These are phyloP conservation scores for Scotopteryx bipunctaria DNA, from an alignment of 2,888 invertebrate species.

Conservation along the genomic window DNA sequence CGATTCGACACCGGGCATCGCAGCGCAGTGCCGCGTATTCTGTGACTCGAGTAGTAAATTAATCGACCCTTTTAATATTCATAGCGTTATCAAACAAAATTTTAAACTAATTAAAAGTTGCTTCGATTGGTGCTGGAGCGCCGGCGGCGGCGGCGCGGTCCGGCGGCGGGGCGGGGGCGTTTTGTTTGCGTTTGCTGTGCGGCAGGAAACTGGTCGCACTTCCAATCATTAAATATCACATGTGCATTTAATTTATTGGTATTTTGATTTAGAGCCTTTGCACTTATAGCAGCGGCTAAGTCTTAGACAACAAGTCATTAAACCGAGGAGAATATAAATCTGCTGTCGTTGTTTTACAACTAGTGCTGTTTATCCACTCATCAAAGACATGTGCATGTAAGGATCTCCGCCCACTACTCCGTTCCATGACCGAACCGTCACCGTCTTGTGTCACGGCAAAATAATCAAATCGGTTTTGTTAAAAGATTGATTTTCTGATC, in stretches of 20 bases:
- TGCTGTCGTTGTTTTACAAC: too few species aligned
- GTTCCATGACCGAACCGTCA: too few species aligned
- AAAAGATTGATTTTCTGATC: too few species aligned
- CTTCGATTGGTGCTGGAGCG: slow-evolving; percentile 57
- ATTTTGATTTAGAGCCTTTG: slow-evolving; percentile 10
- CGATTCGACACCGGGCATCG: slow-evolving; percentile 38
- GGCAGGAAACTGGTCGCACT: slow-evolving; percentile 16
- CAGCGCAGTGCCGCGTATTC: slow-evolving; percentile 8
- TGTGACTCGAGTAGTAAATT: slow-evolving; percentile 70
- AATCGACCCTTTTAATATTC: slow-evolving; percentile 78
- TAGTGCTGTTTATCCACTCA: too few species aligned
- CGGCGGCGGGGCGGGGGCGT: slow-evolving; percentile 12
- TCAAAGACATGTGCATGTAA: too few species aligned
- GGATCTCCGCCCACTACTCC: too few species aligned
- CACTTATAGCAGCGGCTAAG: background rate
- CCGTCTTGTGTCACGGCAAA: too few species aligned
- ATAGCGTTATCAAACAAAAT: slow-evolving; percentile 79
- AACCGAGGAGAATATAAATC: too few species aligned
- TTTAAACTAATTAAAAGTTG: slow-evolving; percentile 79
- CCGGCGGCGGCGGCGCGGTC: slow-evolving; percentile 19
- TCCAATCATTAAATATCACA: slow-evolving; percentile 10
- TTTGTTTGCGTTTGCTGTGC: slow-evolving; percentile 26
- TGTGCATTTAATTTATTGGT: slow-evolving; percentile 3
- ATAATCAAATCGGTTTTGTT: too few species aligned
- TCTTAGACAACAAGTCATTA: too few species aligned